phyloP scores from a whole-genome alignment of 2,888 invertebrate genomes.

The Andrena hattorfiana region DNA sequence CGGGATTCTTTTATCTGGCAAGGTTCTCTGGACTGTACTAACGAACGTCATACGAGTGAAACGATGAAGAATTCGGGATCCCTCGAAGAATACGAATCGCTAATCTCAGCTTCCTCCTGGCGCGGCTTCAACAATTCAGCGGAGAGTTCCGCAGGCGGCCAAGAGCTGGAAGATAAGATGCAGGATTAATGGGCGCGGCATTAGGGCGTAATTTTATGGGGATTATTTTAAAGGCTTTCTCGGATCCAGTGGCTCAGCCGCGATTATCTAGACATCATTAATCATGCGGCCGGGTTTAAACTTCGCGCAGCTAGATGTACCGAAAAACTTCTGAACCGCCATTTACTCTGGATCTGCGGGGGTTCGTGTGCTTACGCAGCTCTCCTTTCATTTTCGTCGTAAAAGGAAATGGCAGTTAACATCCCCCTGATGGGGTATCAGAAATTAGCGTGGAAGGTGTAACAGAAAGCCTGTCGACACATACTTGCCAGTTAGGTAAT shows the following conservation, averaged over 20 bases:
- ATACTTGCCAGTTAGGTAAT: too few relatives aligned
- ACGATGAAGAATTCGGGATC: background rate
- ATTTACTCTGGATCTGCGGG: constrained; percentile 58
- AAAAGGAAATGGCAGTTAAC: constrained; percentile 4
- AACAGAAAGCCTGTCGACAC: too few relatives aligned
- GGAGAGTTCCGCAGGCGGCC: constrained; percentile 51
- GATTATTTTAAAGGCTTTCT: constrained; percentile 80
- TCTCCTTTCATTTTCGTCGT: constrained; percentile 8
- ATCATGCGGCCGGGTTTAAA: constrained; percentile 75
- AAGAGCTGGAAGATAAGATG: constrained; percentile 67
- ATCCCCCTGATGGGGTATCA: background rate
- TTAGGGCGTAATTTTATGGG: constrained; percentile 78
- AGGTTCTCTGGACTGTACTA: background rate
- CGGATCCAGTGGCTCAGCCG: constrained; percentile 75
- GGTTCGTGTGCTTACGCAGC: constrained; percentile 31
- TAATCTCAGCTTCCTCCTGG: constrained; percentile 57
- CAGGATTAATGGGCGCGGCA: constrained; percentile 75
- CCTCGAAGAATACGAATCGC: constrained; percentile 32
- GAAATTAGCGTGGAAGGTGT: constrained; percentile 1
- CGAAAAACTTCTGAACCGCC: constrained; percentile 68
- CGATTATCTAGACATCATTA: constrained; percentile 79
- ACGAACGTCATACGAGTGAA: background rate
- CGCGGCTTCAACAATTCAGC: constrained; percentile 33
- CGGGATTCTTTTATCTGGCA: too few relatives aligned
- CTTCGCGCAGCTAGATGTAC: constrained; percentile 57